phyloP scores from a whole-genome alignment of 2,113 vertebrate species.

The Pituophis catenifer region DNA sequence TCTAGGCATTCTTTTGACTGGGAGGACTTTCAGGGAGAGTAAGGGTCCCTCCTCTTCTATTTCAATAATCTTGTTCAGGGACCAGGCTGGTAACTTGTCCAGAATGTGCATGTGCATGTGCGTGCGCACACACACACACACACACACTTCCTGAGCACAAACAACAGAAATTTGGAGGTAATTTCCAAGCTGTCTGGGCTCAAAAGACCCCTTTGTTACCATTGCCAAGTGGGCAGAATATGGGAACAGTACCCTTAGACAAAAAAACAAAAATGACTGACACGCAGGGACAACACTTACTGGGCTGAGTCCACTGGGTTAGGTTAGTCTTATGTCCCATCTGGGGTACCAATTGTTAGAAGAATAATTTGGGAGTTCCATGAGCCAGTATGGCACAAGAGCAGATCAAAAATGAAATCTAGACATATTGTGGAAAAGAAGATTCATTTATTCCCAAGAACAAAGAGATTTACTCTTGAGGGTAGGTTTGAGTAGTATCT shows the following conservation, averaged over 20 bases:
- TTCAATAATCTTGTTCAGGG: neutral
- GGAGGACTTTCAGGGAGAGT: neutral
- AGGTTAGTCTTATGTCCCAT: neutral
- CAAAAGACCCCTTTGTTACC: neutral
- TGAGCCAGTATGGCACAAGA: neutral
- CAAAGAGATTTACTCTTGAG: neutral
- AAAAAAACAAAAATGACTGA: too few species aligned
- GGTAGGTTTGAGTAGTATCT: neutral
- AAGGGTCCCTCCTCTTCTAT: neutral
- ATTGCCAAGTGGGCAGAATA: neutral
- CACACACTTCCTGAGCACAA: neutral
- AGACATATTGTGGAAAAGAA: neutral
- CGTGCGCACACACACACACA: fast-evolving
- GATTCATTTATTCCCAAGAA: neutral
- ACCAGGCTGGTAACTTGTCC: neutral
- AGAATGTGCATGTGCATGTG: neutral
- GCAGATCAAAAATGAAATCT: neutral
- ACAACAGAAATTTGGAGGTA: neutral
- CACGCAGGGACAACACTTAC: neutral
- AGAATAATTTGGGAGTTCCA: neutral
- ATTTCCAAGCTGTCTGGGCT: neutral
- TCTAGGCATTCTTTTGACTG: neutral
- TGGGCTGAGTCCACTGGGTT: neutral
- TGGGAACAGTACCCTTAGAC: neutral
- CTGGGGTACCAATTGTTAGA: neutral